phyloP scores from a whole-genome alignment of 2,113 vertebrate genomes.

The Coryphaenoides rupestris region DNA sequence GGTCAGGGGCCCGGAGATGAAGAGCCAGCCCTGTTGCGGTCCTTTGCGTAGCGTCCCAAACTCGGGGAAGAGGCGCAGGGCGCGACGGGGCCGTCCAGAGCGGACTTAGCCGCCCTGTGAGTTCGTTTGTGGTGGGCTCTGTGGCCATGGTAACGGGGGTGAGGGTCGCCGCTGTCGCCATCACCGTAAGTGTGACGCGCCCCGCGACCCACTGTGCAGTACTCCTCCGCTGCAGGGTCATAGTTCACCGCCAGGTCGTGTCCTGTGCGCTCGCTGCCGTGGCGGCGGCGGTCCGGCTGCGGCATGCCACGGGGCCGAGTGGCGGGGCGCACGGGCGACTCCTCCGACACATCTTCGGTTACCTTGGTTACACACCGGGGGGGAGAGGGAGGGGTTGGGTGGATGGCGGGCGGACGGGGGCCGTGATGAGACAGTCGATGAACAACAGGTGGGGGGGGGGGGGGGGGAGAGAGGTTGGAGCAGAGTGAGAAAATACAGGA shows the following conservation, averaged over 20 bases:
- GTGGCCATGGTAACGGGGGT: constrained; percentile 16
- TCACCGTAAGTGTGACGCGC: not conserved
- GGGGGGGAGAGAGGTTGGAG: constrained; percentile 1
- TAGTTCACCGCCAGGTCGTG: constrained; percentile 13
- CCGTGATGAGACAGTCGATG: no score
- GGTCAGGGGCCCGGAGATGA: constrained; percentile 25
- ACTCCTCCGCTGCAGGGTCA: constrained; percentile 29
- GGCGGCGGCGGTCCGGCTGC: no score
- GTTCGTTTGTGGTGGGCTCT: constrained; percentile 38
- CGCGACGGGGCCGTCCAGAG: constrained; percentile 28
- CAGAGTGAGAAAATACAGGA: not conserved
- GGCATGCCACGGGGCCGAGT: not conserved
- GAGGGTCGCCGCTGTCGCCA: no score
- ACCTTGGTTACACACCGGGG: constrained; percentile 60
- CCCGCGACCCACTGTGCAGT: constrained; percentile 5
- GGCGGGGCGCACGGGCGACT: constrained; percentile 26
- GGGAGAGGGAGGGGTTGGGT: constrained; percentile 2
- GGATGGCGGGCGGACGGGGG: not conserved
- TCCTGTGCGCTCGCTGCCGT: no score
- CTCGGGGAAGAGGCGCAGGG: constrained; percentile 27
- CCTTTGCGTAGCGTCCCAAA: constrained; percentile 11
- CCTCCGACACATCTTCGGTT: constrained; percentile 60
- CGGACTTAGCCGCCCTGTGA: constrained; percentile 29
- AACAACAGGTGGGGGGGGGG: no score
- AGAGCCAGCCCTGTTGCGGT: constrained; percentile 19